Base-by-base conservation (phyloP, 1,140 invertebrate genomes). In the Drosophila tropicalis region DNA sequence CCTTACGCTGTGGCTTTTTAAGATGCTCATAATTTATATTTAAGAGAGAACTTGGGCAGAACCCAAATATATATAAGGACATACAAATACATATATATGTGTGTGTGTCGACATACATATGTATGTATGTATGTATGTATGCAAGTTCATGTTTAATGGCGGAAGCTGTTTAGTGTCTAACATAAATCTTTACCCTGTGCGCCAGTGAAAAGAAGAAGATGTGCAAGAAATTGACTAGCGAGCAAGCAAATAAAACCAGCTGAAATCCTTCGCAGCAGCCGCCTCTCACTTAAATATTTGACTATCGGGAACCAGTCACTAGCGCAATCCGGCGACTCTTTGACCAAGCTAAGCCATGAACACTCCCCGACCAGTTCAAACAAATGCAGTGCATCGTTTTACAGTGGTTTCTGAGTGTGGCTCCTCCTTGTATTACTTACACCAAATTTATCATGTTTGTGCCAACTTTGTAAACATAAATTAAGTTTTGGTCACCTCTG, bases 21-120 rank as follows among this genome's bases (percentile, higher is more conserved):
- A 89, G 84, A 89, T 84, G 84, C 84, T 89, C 84, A 89, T 89
- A 89, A 89, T 89, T 89, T 89, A 89, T 89, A 89, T 89, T 89
- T 89, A 89, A 89, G 80, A 89, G 67, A 56, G 65, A 62, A 76
- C 69, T 76, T 69, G 69, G 72, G 65, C 39, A 32, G 41, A 68
- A 68, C 40, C 25, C 34, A 39, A 29, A 54, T 34, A 75, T 22
- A 73, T 44, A 39, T 12, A n/a, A n/a, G n/a, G n/a, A n/a, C n/a
- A 19, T 34, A 68, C 5, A 34, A 25, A 72, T 34, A 64, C 10
- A 29, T 7, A 19, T n/a, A 3, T n/a, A 44, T 25, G 63, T 5
- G 17, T 4, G 3, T 29, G 29, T 34, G 25, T 10, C 1, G 7
- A 56, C 40, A 5, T 4, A 0, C 6, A 36, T 34, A 17, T 66